These are phyloP conservation scores for Autographa pulchrina DNA, from an alignment of 2,888 invertebrate species.

Conservation along the genomic window DNA sequence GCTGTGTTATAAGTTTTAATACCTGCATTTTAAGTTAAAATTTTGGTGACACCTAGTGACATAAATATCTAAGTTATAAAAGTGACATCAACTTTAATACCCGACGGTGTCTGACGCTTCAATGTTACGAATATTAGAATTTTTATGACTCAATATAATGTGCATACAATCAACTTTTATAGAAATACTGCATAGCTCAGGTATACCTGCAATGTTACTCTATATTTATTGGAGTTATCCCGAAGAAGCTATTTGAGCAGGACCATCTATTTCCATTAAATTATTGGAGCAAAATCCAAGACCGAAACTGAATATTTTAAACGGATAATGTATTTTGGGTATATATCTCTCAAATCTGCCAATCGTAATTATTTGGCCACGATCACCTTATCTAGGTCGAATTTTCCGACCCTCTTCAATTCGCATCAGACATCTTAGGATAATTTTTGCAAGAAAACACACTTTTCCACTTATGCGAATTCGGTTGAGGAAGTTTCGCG, in stretches of 20 bases:
- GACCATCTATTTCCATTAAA: slow-evolving; percentile 4
- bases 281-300: background rate
- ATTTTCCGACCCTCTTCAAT: slow-evolving; percentile 59
- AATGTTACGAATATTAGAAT: background rate
- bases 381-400: slow-evolving; percentile 50
- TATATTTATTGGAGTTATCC: background rate
- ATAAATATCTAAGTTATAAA: background rate
- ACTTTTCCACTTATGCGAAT: slow-evolving; percentile 55
- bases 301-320: background rate
- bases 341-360: slow-evolving; percentile 43
- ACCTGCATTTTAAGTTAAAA: slow-evolving; percentile 9
- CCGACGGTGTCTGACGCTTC: background rate
- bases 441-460: slow-evolving; percentile 53
- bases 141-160: background rate
- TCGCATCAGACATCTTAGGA: slow-evolving; percentile 44
- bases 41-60: slow-evolving; percentile 3
- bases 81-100: background rate
- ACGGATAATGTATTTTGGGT: slow-evolving; percentile 3
- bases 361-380: slow-evolving; percentile 48
- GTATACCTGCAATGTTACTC: background rate
- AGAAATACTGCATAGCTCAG: background rate
- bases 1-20: slow-evolving; percentile 5
- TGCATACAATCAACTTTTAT: background rate
- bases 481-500: slow-evolving; percentile 37
- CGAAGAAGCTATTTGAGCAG: background rate